Percentiles rank a stretch among this genome's conserved stretches.
Conservation (phyloP, 2,797 vertebrate genomes). For the Gobionotothen gibberifrons region DNA sequence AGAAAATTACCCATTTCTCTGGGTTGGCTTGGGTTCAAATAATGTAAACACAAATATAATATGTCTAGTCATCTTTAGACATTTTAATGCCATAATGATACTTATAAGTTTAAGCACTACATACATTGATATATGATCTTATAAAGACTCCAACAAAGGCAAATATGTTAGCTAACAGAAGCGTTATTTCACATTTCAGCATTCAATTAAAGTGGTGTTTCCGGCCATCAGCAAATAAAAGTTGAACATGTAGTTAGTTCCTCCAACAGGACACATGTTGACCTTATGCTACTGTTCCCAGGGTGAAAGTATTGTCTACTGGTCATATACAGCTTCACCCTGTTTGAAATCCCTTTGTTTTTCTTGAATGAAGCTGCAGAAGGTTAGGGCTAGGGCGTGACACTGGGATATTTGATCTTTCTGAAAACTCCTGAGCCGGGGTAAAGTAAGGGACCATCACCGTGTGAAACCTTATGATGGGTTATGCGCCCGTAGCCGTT, state of each 20-base stretch:
- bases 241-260: neutral
- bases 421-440: neutral
- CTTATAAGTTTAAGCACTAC: neutral
- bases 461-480: too few relatives aligned
- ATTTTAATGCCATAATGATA: too few relatives aligned
- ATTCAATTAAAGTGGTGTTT: neutral
- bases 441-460: neutral
- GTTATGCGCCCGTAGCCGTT: neutral
- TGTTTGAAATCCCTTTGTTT: neutral
- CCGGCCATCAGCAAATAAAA: neutral
- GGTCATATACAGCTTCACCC: neutral
- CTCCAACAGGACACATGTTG: neutral
- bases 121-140: neutral
- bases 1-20: too few relatives aligned
- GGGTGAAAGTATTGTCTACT: neutral
- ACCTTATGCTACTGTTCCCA: neutral
- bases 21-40: too few relatives aligned
- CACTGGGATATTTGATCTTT: neutral
- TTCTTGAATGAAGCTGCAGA: neutral
- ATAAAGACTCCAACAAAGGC: neutral
- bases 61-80: too few relatives aligned
- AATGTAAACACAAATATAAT: too few relatives aligned
- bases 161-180: neutral
- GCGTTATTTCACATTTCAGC: neutral
- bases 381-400: neutral